Evolutionary conservation across 2,888 invertebrate genomes (phyloP).

Genomic region (Sphaerophoria taeniata): DNA sequence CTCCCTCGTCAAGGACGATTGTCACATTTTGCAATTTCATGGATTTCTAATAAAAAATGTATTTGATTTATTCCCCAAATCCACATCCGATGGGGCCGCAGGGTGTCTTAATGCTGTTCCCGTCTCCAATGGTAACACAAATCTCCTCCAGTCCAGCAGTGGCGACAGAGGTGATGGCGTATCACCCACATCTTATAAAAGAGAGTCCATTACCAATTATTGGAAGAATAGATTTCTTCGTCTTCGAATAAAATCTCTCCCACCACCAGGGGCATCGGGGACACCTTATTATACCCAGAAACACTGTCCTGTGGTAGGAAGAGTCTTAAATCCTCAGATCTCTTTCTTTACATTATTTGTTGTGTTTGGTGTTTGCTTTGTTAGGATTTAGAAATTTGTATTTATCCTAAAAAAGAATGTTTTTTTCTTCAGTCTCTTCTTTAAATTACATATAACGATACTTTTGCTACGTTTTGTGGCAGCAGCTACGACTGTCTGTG

Average conservation of each 20-base stretch:
- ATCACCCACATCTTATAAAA: constrained; percentile 4
- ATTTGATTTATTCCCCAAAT: constrained; percentile 23
- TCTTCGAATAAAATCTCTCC: constrained; percentile 39
- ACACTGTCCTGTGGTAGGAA: not conserved
- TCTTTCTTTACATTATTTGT: constrained; percentile 18
- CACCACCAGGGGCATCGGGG: not conserved
- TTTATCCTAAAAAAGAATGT: constrained; percentile 28
- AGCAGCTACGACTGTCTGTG: constrained; percentile 20
- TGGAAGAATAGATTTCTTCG: constrained; percentile 49
- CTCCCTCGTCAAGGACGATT: not conserved
- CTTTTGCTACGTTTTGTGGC: constrained; percentile 38
- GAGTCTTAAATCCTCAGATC: constrained; percentile 33
- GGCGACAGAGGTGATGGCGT: not conserved
- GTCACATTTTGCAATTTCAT: not conserved
- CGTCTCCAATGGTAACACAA: not conserved
- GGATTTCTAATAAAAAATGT: not conserved
- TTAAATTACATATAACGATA: not conserved
- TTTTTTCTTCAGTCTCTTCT: constrained; percentile 18
- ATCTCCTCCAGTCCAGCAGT: not conserved
- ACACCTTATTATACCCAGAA: not conserved
- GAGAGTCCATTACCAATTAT: constrained; percentile 46
- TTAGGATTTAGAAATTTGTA: constrained; percentile 54
- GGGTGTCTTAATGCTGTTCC: constrained; percentile 8
- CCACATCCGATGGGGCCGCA: not conserved
- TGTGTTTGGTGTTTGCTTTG: constrained; percentile 10